Evolutionary conservation across 2,797 vertebrate species (phyloP), one percentile per base, ranked within the genome.

Genomic region (Euphonia xanthogaster): DNA sequence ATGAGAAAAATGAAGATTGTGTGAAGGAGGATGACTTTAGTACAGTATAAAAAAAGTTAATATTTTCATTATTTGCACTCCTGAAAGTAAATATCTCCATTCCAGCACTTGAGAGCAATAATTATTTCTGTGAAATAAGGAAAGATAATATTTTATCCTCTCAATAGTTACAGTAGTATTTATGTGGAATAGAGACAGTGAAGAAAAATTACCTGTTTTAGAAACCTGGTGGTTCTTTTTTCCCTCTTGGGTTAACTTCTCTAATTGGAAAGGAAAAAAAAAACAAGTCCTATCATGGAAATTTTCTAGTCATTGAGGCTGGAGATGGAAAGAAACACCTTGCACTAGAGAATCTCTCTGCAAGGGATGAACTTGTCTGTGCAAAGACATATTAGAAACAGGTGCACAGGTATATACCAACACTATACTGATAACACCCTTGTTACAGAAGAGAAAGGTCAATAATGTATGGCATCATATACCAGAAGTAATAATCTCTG

Each of bases 11-110:
- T 48, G 1, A 57, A 86, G 8, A 23, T 44, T 67, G 6, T 2
- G 6, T 71, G 14, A 14, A 82, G 30, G 31, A 63, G 74, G 39
- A 39, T 54, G 30, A 51, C 35, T 44, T 71, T 16, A 63, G 6
- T 37, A 28, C 45, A 48, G 13, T 58, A 60, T 20, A 45, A 73
- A 74, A 57, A 83, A 94, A 33, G 1, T 20, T 83, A 71, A 47
- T 68, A 71, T 42, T 54, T 57, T 44, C 14, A 45, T 74, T 93
- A 67, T 78, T 91, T 96, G 16, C 37, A 33, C 35, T 77, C 37
- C 40, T 93, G 42, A 87, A 93, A 86, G 45, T 67, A 93, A 90
- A 86, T 82, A 88, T 83, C 75, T 91, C 42, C 39, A 17, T 70
- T 88, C 13, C 12, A 92, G 35, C 31, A 81, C 33, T 74, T 61